Percentiles rank a stretch among this genome's conserved stretches.
These are phyloP conservation scores for Pollenia angustigena DNA, from an alignment of 2,888 invertebrate species.

Conservation along the genomic window DNA sequence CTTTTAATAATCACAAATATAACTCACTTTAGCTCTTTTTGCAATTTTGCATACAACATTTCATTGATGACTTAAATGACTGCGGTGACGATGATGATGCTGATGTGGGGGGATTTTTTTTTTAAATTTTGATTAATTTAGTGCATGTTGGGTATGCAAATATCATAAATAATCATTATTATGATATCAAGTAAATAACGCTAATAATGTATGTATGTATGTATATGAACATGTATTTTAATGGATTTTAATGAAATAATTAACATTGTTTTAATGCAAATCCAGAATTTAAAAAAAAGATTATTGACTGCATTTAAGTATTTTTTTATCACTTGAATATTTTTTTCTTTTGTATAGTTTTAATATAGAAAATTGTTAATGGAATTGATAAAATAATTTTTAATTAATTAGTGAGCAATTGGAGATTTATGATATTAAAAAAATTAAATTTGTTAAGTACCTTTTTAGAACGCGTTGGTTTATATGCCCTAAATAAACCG, in stretches of 20 bases:
- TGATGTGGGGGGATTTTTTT: background rate
- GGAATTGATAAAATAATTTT: background rate
- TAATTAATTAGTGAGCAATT: no score
- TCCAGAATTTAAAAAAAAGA: background rate
- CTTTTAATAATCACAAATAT: no score
- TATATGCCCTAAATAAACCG: no score
- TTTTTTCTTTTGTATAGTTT: background rate
- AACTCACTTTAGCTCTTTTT: background rate
- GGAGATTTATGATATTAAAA: no score
- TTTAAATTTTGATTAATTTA: background rate
- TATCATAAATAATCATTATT: slow-evolving; percentile 11
- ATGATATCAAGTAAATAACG: slow-evolving; percentile 1
- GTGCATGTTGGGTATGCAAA: background rate
- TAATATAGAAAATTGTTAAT: background rate
- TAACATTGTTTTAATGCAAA: slow-evolving; percentile 30
- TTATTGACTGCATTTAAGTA: slow-evolving; percentile 1
- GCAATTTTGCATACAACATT: background rate
- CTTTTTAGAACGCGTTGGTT: no score
- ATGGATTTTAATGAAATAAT: slow-evolving; percentile 43
- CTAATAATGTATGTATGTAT: background rate
- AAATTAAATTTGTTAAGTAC: no score
- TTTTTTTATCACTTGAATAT: background rate
- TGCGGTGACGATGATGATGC: background rate
- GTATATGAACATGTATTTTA: no score
- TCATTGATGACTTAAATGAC: background rate